phyloP scores from a whole-genome alignment of 1,140 invertebrate genomes.

The Papilio dardanus region DNA sequence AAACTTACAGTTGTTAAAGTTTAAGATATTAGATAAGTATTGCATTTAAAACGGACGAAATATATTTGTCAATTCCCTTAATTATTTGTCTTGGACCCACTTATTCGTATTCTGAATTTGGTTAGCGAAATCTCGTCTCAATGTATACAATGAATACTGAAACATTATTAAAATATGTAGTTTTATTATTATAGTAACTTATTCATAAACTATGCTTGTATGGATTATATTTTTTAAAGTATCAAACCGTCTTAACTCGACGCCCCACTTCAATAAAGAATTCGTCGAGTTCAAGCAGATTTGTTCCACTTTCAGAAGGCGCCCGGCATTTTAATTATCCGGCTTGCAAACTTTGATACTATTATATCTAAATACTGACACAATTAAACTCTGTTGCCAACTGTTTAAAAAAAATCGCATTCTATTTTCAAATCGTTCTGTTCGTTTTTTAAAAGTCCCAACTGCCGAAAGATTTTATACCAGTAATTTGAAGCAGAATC shows the following conservation, averaged over 20 bases:
- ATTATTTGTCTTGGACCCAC: too few species aligned
- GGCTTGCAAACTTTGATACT: background rate
- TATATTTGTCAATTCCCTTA: too few species aligned
- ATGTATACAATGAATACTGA: too few species aligned
- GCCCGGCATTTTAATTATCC: slow-evolving; percentile 16
- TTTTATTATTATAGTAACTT: too few species aligned
- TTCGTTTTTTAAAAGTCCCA: too few species aligned
- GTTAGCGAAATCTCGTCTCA: too few species aligned
- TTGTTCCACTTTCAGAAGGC: slow-evolving; percentile 12
- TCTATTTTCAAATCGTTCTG: background rate
- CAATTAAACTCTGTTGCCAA: background rate
- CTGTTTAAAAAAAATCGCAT: slow-evolving; percentile 5
- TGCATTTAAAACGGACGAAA: background rate
- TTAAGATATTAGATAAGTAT: background rate
- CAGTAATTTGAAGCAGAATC: background rate
- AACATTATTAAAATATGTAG: too few species aligned
- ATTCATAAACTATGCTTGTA: background rate
- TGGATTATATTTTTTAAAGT: slow-evolving; percentile 5
- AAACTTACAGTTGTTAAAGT: background rate
- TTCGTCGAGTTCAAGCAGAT: slow-evolving; percentile 6
- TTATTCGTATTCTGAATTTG: too few species aligned
- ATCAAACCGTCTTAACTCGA: background rate
- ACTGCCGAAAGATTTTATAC: background rate
- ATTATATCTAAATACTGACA: slow-evolving; percentile 18
- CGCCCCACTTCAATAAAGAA: background rate